phyloP scores from a whole-genome alignment of 2,797 vertebrate genomes.

The Pseudochromis fuscus region DNA sequence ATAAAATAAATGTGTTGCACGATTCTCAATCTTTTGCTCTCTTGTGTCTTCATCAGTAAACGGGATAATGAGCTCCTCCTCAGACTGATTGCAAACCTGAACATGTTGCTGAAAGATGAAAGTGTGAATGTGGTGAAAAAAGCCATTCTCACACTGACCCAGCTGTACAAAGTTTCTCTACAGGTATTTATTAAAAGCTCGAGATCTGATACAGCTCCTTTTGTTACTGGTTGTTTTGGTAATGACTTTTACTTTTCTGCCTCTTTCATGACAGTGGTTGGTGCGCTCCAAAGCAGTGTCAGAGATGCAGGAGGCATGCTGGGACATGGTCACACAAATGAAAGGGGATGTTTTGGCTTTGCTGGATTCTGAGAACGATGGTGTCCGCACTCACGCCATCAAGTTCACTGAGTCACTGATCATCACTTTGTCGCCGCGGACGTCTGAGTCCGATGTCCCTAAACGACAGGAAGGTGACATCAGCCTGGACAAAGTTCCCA shows the following conservation, averaged over 20 bases:
- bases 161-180: conserved; percentile 93
- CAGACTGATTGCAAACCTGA: conserved; percentile 93
- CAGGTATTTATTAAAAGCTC: no score
- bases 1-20: not conserved
- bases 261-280: conserved; percentile 87
- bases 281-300: conserved; percentile 89
- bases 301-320: conserved; percentile 94
- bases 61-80: conserved; percentile 93
- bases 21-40: not conserved
- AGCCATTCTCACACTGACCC: conserved; percentile 94
- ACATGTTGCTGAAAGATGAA: conserved; percentile 94
- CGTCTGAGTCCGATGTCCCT: conserved; percentile 91
- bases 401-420: conserved; percentile 96
- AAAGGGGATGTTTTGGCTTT: conserved; percentile 90
- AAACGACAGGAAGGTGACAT: conserved; percentile 92
- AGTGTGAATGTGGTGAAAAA: conserved; percentile 98
- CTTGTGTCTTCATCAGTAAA: conserved; percentile 83
- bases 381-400: conserved; percentile 95
- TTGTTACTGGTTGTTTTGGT: not conserved
- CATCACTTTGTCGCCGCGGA: conserved; percentile 91
- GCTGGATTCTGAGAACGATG: conserved; percentile 95
- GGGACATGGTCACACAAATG: conserved; percentile 95
- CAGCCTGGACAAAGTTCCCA: conserved; percentile 93
- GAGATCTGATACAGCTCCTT: no score
- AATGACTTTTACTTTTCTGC: not conserved